Evolutionary conservation across 1,140 invertebrate genomes (phyloP), one percentile per base, ranked within the genome.

Genomic region (Teleopsis dalmanni): DNA sequence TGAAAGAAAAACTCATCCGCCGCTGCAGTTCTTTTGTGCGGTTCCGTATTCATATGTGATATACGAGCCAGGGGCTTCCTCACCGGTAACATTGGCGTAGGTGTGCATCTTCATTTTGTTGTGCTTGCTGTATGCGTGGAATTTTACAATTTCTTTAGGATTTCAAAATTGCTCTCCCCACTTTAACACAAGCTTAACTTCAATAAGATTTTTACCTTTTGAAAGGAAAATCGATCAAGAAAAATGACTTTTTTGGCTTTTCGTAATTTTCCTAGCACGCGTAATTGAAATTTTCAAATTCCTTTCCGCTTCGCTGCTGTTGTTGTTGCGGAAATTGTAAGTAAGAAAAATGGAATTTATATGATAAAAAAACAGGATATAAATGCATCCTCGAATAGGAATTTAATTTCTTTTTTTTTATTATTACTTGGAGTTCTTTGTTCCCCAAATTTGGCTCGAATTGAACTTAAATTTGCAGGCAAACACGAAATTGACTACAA

Each of bases 251-350:
- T 47, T 37, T 25, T 38, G 18, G 14, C 25, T 27, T 47, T 47
- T 47, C 36, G 36, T 47, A 47, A 47, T 47, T 47, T 47, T 38
- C 46, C 37, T 47, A 38, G 35, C 25, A 37, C 46, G 46, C 46
- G 36, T 47, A 47, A 47, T 47, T 47, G 46, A 47, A 47, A 47
- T 47, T 47, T 47, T 47, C 35, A 38, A 47, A 47, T 37, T 38
- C 46, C 35, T 31, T 43, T 43, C n/a, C n/a, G n/a, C n/a, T n/a
- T n/a, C n/a, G n/a, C n/a, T n/a, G n/a, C n/a, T n/a, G n/a, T n/a
- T n/a, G n/a, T n/a, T n/a, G n/a, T n/a, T n/a, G n/a, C n/a, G n/a
- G n/a, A n/a, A n/a, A n/a, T n/a, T n/a, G n/a, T n/a, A n/a, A n/a
- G n/a, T n/a, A n/a, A n/a, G n/a, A n/a, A n/a, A n/a, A n/a, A n/a